These are phyloP conservation scores for Sorex maritimensis DNA, from an alignment of 2,797 vertebrate species.

Conservation along the genomic window DNA sequence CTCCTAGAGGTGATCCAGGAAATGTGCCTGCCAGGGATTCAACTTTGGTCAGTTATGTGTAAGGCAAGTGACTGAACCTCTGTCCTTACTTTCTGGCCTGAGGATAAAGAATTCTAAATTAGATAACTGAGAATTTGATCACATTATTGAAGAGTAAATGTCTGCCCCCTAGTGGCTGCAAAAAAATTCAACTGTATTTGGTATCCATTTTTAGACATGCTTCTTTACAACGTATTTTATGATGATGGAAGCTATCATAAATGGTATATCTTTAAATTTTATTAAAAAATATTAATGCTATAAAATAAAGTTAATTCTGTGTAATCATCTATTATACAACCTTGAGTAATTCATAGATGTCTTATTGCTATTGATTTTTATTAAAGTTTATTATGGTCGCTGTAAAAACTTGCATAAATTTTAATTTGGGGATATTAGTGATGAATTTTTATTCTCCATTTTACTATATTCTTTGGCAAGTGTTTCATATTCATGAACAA, in stretches of 20 bases:
- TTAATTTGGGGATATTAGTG: not conserved
- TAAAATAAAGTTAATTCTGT: not conserved
- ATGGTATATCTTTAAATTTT: not conserved
- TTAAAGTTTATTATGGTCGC: not conserved
- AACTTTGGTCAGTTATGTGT: too few species aligned
- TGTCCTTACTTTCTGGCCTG: too few species aligned
- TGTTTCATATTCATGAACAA: not conserved
- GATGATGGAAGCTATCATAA: not conserved
- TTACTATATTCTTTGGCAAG: not conserved
- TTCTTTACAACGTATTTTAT: not conserved
- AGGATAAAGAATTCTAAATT: not conserved
- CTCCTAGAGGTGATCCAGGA: too few species aligned
- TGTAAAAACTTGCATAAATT: not conserved
- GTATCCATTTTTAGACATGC: not conserved
- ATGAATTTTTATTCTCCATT: not conserved
- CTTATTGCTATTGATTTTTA: too few species aligned
- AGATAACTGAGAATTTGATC: not conserved
- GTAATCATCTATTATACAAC: not conserved
- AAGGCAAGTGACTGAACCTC: too few species aligned
- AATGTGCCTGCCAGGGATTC: too few species aligned
- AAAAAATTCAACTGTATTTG: conserved; percentile 12
- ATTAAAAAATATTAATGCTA: too few species aligned
- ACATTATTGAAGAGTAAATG: not conserved
- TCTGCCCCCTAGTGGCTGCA: conserved; percentile 68
- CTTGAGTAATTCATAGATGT: not conserved